Percentiles rank a stretch among this genome's conserved stretches.
Evolutionary conservation across 2,113 vertebrate species (phyloP).

Genomic region (Chaetura pelagica): DNA sequence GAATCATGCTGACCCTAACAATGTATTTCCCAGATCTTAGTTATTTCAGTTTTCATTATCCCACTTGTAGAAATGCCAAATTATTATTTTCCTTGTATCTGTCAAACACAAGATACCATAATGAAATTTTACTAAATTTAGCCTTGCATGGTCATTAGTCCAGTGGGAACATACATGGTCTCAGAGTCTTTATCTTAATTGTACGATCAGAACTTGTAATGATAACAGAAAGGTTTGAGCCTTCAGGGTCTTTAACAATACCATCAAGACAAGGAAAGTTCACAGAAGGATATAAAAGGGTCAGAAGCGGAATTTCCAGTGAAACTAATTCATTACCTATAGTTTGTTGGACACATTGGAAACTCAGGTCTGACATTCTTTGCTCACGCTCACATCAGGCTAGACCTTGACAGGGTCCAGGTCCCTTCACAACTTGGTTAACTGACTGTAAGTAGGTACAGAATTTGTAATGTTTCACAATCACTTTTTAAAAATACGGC

Average conservation of each 20-base stretch:
- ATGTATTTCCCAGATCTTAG: neutral
- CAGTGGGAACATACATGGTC: neutral
- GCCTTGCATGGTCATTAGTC: neutral
- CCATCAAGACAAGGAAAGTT: neutral
- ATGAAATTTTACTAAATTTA: neutral
- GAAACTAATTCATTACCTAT: neutral
- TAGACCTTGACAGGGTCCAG: neutral
- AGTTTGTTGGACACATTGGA: neutral
- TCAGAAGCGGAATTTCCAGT: neutral
- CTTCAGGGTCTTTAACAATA: neutral
- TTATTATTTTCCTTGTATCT: neutral
- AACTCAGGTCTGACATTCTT: neutral
- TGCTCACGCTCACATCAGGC: neutral
- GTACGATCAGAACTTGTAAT: neutral
- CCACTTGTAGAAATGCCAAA: neutral
- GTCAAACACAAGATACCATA: neutral
- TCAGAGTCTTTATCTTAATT: neutral
- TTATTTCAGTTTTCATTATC: neutral
- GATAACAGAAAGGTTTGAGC: neutral
- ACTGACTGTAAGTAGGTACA: neutral
- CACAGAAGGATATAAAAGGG: neutral
- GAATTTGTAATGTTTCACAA: neutral
- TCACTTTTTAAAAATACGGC: neutral
- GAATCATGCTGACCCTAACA: neutral
- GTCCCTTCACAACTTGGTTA: neutral